Evolutionary conservation across 2,113 vertebrate species (phyloP).

Genomic region (Archilochus colubris): DNA sequence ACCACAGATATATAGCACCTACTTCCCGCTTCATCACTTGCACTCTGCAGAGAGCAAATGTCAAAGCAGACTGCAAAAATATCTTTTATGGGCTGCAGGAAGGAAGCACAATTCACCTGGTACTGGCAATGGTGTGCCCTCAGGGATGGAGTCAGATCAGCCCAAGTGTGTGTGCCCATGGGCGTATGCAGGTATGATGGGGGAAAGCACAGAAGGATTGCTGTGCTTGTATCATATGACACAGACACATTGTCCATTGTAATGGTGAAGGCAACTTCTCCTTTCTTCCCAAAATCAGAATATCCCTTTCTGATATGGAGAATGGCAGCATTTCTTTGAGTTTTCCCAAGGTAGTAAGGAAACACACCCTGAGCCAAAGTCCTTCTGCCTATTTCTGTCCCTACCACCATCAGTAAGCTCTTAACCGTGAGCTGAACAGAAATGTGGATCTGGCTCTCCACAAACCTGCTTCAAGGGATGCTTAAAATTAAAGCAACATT

Average conservation of each 20-base stretch:
- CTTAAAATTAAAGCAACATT: not conserved
- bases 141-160: not conserved
- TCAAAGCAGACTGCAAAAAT: not conserved
- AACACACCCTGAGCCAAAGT: not conserved
- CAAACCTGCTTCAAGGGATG: not conserved
- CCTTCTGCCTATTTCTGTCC: not conserved
- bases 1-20: not conserved
- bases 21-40: not conserved
- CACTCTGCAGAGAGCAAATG: not conserved
- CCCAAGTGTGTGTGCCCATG: not conserved
- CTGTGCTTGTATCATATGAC: accelerated
- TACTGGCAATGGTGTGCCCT: not conserved
- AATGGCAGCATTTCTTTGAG: not conserved
- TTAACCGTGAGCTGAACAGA: not conserved
- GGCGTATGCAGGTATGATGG: not conserved
- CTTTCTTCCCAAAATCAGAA: not conserved
- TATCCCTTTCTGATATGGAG: not conserved
- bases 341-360: not conserved
- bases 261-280: not conserved
- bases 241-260: not conserved
- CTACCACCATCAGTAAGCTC: not conserved
- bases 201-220: not conserved
- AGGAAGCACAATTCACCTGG: not conserved
- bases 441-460: not conserved
- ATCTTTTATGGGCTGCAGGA: not conserved